Conservation (phyloP, 2,888 invertebrate genomes). For the Ophion obscuratus region DNA sequence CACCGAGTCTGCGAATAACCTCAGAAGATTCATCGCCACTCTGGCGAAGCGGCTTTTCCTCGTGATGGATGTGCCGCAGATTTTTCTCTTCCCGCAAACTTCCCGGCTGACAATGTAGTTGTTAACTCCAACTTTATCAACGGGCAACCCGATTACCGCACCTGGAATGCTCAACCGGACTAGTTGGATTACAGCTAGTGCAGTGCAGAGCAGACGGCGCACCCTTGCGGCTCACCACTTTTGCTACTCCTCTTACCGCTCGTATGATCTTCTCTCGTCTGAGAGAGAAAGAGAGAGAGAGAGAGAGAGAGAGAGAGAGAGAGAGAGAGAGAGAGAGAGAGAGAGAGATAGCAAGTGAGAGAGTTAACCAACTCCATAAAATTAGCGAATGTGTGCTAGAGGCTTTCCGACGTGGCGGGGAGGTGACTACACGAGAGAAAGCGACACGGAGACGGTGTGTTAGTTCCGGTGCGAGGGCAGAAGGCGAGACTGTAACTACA, state of each 20-base stretch:
- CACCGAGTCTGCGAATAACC: constrained; percentile 6
- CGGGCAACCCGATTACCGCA: constrained; percentile 39
- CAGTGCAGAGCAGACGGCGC: constrained; percentile 37
- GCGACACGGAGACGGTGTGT: constrained; percentile 2
- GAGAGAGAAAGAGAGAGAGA: no score
- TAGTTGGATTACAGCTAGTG: constrained; percentile 37
- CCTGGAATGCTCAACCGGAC: constrained; percentile 14
- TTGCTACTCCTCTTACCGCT: constrained; percentile 31
- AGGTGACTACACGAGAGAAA: neutral
- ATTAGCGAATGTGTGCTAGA: constrained; percentile 77
- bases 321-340: constrained; percentile 3
- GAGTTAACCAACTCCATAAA: constrained; percentile 79
- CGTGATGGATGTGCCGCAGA: constrained; percentile 4
- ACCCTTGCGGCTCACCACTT: constrained; percentile 25
- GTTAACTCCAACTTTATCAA: constrained; percentile 15
- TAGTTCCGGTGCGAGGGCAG: constrained; percentile 41
- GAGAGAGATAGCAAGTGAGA: constrained; percentile 19
- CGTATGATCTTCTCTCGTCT: constrained; percentile 73
- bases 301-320: neutral
- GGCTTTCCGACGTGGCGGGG: constrained; percentile 60
- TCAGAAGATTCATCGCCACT: constrained; percentile 29
- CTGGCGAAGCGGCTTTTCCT: neutral
- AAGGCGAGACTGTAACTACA: constrained; percentile 37
- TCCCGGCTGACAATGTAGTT: neutral
- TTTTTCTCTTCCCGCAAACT: neutral